phyloP scores from a whole-genome alignment of 23 tunicate genomes.

The Trididemnum miniatum region DNA sequence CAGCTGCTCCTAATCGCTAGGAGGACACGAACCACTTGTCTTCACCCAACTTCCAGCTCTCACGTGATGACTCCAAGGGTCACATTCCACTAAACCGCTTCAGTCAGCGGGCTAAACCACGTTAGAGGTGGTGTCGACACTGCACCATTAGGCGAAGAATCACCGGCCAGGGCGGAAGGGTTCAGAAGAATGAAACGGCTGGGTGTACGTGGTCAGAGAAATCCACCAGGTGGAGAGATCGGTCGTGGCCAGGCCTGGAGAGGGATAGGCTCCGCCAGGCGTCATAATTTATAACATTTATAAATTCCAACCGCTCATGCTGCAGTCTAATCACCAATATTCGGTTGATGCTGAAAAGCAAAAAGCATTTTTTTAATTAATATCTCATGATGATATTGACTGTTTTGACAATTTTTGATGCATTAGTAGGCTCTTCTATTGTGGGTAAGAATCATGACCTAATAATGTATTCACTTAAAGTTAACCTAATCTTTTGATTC shows the following conservation, averaged over 20 bases:
- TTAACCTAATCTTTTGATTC: no score
- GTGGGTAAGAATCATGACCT: no score
- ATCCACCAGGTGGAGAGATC: background rate
- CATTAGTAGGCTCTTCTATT: no score
- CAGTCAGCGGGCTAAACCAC: background rate
- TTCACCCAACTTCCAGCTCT: background rate
- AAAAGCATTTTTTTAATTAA: no score
- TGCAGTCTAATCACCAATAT: no score
- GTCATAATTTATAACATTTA: no score
- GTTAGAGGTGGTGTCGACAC: background rate
- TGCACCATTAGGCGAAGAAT: background rate
- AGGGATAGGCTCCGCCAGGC: slow-evolving; percentile 2
- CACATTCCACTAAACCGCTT: background rate
- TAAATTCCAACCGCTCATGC: no score
- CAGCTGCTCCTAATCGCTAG: background rate
- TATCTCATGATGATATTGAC: no score
- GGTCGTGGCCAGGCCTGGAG: slow-evolving; percentile 3
- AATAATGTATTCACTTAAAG: no score
- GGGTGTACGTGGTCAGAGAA: background rate
- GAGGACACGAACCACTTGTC: background rate
- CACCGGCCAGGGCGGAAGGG: background rate
- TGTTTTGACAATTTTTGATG: no score
- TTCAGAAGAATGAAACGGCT: background rate
- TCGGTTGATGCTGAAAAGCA: no score
- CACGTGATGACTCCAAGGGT: background rate